These are phyloP conservation scores for Heliopora coerulea DNA, from an alignment of 92 coral and sea anemone species.

Conservation along the genomic window DNA sequence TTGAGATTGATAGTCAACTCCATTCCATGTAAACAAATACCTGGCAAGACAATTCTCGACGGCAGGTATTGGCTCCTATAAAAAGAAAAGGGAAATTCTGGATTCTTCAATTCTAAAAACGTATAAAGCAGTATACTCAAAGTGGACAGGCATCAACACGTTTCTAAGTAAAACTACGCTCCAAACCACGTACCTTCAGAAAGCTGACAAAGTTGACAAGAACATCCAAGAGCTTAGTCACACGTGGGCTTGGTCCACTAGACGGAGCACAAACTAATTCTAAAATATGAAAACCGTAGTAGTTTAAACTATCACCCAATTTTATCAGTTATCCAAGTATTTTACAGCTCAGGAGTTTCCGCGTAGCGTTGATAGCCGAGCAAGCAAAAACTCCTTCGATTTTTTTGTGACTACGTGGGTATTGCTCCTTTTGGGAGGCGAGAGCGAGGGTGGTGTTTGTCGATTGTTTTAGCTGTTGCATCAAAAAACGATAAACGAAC, in stretches of 20 bases:
- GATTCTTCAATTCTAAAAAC: not conserved
- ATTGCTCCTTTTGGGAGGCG: too few species aligned
- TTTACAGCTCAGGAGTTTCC: too few species aligned
- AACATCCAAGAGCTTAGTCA: constrained; percentile 50
- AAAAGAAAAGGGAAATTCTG: not conserved
- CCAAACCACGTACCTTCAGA: constrained; percentile 57
- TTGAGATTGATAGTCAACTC: constrained; percentile 69
- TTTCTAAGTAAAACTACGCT: too few species aligned
- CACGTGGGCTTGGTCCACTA: constrained; percentile 32
- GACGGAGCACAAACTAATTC: constrained; percentile 46
- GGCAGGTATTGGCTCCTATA: constrained; percentile 78
- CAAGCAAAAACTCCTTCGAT: too few species aligned
- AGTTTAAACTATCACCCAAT: too few species aligned
- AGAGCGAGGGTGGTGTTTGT: too few species aligned
- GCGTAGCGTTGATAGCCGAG: too few species aligned
- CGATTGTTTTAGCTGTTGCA: too few species aligned
- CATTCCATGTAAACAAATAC: constrained; percentile 84
- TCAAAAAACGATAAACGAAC: too few species aligned
- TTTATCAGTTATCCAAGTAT: too few species aligned
- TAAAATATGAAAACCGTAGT: constrained; percentile 18
- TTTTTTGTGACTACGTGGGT: too few species aligned
- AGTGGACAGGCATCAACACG: too few species aligned
- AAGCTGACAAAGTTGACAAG: constrained; percentile 64
- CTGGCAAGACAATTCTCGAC: constrained; percentile 69
- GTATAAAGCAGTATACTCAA: not conserved